Evolutionary conservation across 2,797 vertebrate species (phyloP).

Genomic region (Bradypus variegatus): DNA sequence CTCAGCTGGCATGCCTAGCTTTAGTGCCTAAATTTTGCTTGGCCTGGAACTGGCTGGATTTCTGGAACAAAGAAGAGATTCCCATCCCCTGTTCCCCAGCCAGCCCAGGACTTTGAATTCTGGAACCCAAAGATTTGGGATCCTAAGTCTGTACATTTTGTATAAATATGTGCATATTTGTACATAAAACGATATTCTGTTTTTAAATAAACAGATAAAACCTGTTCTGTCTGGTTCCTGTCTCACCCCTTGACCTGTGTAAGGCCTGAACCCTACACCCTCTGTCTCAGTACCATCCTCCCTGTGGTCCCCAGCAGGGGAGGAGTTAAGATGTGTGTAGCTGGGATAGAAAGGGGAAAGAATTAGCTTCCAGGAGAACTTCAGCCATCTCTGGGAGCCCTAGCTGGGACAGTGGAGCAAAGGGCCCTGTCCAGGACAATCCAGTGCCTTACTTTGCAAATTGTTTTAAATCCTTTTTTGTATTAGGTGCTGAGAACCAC

Average conservation of each 20-base stretch:
- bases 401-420: neutral
- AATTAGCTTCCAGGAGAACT: neutral
- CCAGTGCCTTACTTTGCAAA: neutral
- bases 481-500: neutral
- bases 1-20: neutral
- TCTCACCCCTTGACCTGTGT: neutral
- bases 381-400: neutral
- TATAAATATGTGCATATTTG: conserved; percentile 66
- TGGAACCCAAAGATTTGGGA: neutral
- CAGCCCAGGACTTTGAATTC: neutral
- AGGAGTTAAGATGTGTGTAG: neutral
- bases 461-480: neutral
- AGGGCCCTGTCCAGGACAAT: neutral
- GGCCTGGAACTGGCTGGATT: neutral
- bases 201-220: conserved; percentile 73
- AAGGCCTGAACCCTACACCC: neutral
- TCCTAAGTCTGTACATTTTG: conserved; percentile 47
- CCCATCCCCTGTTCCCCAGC: neutral
- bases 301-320: neutral
- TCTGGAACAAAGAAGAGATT: neutral
- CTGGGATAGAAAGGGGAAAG: neutral
- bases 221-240: conserved; percentile 27
- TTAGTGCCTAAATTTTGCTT: neutral
- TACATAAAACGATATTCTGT: conserved; percentile 63
- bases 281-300: neutral